These are phyloP conservation scores for Dasypolia templi DNA, from an alignment of 2,888 invertebrate species.

Conservation along the genomic window DNA sequence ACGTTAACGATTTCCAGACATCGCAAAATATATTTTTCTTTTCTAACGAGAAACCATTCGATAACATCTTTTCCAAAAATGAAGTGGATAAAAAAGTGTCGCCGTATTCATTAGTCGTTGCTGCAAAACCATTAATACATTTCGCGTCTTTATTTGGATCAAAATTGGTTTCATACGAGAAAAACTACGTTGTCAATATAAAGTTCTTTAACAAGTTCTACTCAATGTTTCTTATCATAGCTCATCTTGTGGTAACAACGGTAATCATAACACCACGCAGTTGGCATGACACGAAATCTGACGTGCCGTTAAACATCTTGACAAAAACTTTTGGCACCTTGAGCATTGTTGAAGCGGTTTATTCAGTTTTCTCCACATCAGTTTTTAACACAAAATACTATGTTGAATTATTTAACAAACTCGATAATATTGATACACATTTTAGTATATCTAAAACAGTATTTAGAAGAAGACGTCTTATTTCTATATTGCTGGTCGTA, in stretches of 20 bases:
- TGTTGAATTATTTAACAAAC: constrained; percentile 71
- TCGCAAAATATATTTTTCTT: constrained; percentile 19
- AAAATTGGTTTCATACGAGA: constrained; percentile 70
- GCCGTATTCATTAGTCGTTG: constrained; percentile 66
- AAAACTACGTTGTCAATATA: constrained; percentile 60
- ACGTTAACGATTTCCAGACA: constrained; percentile 52
- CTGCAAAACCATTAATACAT: constrained; percentile 75
- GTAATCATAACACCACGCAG: constrained; percentile 68
- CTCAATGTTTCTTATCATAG: constrained; percentile 66
- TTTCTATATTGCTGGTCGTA: constrained; percentile 66
- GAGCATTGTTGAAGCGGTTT: constrained; percentile 70
- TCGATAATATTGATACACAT: constrained; percentile 74
- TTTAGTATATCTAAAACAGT: constrained; percentile 64
- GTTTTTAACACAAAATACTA: constrained; percentile 70
- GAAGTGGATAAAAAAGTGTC: constrained; percentile 26
- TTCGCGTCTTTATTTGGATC: constrained; percentile 74
- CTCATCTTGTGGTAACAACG: constrained; percentile 52
- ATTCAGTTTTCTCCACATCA: constrained; percentile 69
- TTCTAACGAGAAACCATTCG: neutral
- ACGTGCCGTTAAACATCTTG: constrained; percentile 76
- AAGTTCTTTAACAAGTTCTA: constrained; percentile 69
- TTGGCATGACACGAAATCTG: constrained; percentile 72
- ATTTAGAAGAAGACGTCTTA: constrained; percentile 65
- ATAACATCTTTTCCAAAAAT: constrained; percentile 25
- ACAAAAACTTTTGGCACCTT: constrained; percentile 72